A percentile compares a stretch with the other conserved stretches of the same genome.
Conservation (phyloP, 1,140 invertebrate genomes). For the Drosophila lacteicornis region DNA sequence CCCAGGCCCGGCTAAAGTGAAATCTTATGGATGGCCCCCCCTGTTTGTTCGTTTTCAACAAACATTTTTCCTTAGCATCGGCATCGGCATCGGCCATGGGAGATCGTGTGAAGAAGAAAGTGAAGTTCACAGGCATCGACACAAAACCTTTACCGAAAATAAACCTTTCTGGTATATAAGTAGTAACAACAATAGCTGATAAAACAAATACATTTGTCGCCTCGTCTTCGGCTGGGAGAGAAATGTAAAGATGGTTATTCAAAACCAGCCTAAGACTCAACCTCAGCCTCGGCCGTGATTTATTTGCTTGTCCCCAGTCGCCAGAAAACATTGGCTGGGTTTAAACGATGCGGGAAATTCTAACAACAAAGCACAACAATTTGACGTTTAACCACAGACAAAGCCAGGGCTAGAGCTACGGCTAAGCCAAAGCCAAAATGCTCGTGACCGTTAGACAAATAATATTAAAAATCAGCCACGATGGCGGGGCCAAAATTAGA, state of each 20-base stretch:
- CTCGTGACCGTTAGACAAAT: slow-evolving; percentile 82
- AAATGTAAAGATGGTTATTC: slow-evolving; percentile 77
- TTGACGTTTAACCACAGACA: slow-evolving; percentile 61
- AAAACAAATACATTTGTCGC: slow-evolving; percentile 83
- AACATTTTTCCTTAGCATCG: slow-evolving; percentile 70
- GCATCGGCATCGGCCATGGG: slow-evolving; percentile 27
- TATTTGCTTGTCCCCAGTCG: slow-evolving; percentile 76
- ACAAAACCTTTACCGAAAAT: slow-evolving; percentile 41
- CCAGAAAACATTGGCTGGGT: slow-evolving; percentile 74
- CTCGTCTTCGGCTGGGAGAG: slow-evolving; percentile 46
- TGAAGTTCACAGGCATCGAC: slow-evolving; percentile 72
- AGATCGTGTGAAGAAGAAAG: slow-evolving; percentile 64
- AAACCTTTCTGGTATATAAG: slow-evolving; percentile 46
- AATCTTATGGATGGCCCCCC: slow-evolving; percentile 66
- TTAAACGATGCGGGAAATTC: slow-evolving; percentile 81
- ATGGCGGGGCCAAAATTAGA: slow-evolving; percentile 64
- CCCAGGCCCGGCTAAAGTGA: slow-evolving; percentile 57
- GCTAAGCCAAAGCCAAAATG: slow-evolving; percentile 61
- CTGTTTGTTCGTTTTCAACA: slow-evolving; percentile 74
- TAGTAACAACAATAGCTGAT: slow-evolving; percentile 78
- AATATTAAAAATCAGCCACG: slow-evolving; percentile 76
- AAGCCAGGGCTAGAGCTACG: slow-evolving; percentile 20
- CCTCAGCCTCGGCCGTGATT: slow-evolving; percentile 56
- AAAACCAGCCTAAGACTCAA: slow-evolving; percentile 41
- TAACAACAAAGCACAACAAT: slow-evolving; percentile 61